Evolutionary conservation across 2,888 invertebrate genomes (phyloP).

Genomic region (Megalurothrips usitatus): DNA sequence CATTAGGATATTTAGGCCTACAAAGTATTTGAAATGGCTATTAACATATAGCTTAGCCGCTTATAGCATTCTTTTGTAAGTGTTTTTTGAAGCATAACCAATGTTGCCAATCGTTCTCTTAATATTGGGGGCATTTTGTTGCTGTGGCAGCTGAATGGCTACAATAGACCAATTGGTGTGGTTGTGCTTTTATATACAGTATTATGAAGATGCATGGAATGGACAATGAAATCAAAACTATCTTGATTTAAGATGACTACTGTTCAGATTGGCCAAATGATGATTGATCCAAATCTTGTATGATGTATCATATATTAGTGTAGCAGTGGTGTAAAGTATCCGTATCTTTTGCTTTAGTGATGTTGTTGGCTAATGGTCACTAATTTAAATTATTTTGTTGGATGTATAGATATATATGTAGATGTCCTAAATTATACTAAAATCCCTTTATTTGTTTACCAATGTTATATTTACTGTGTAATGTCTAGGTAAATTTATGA

Average conservation of each 20-base stretch:
- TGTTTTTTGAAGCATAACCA: background rate
- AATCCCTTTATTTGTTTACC: background rate
- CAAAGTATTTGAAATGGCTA: background rate
- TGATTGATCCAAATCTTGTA: conserved; percentile 1
- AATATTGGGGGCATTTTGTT: background rate
- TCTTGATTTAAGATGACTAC: conserved; percentile 3
- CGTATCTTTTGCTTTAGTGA: conserved; percentile 23
- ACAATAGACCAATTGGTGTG: conserved; percentile 19
- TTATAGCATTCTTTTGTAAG: conserved; percentile 10
- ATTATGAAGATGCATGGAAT: background rate
- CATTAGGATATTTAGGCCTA: conserved; percentile 26
- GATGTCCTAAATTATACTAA: conserved; percentile 25
- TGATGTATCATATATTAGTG: conserved; percentile 1
- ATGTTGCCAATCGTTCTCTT: conserved; percentile 18
- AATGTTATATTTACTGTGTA: background rate
- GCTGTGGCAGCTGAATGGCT: background rate
- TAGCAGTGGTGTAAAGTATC: background rate
- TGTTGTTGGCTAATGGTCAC: background rate
- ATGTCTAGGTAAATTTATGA: background rate
- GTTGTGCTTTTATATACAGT: conserved; percentile 20
- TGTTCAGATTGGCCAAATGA: conserved; percentile 11
- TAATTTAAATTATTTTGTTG: conserved; percentile 24
- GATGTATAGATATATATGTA: conserved; percentile 24
- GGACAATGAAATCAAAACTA: background rate
- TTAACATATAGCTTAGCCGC: background rate